phyloP scores from a whole-genome alignment of 2,888 invertebrate genomes.

The Gonocerus acuteangulatus region DNA sequence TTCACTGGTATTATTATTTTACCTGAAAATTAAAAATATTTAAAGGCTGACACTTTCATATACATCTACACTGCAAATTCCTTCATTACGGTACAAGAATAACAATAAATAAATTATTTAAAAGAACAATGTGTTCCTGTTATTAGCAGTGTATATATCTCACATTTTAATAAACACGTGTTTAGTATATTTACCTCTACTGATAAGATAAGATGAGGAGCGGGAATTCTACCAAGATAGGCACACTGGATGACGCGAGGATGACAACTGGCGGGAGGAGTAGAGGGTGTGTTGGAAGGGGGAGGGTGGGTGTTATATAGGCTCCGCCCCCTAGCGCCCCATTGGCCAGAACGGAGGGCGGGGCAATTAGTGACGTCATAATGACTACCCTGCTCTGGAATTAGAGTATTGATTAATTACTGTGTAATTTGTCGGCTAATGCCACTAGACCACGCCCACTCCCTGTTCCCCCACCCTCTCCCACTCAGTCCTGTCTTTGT shows the following conservation, averaged over 20 bases:
- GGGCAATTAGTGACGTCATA: slow-evolving; percentile 32
- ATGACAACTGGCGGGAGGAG: not conserved
- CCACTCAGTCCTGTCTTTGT: slow-evolving; percentile 1
- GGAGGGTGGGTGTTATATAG: slow-evolving; percentile 3
- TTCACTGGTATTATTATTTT: too few species aligned
- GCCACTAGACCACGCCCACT: slow-evolving; percentile 29
- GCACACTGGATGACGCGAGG: slow-evolving; percentile 1
- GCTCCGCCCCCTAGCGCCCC: slow-evolving; percentile 16
- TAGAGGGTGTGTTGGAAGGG: slow-evolving; percentile 3
- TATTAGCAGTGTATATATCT: too few species aligned
- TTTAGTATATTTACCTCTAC: not conserved
- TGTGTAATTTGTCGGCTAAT: slow-evolving; percentile 34
- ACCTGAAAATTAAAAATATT: too few species aligned
- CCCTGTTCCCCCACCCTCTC: slow-evolving; percentile 12
- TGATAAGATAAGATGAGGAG: slow-evolving; percentile 10
- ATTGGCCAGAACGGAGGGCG: slow-evolving; percentile 23
- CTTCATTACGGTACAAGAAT: too few species aligned
- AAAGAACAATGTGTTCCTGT: too few species aligned
- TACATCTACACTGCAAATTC: too few species aligned
- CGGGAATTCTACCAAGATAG: not conserved
- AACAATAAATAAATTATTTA: too few species aligned
- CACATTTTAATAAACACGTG: too few species aligned
- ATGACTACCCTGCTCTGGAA: slow-evolving; percentile 28
- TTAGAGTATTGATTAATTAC: slow-evolving; percentile 36
- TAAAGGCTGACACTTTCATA: too few species aligned